phyloP scores from a whole-genome alignment of 2,113 vertebrate species.

The Ceyx cyanopectus region DNA sequence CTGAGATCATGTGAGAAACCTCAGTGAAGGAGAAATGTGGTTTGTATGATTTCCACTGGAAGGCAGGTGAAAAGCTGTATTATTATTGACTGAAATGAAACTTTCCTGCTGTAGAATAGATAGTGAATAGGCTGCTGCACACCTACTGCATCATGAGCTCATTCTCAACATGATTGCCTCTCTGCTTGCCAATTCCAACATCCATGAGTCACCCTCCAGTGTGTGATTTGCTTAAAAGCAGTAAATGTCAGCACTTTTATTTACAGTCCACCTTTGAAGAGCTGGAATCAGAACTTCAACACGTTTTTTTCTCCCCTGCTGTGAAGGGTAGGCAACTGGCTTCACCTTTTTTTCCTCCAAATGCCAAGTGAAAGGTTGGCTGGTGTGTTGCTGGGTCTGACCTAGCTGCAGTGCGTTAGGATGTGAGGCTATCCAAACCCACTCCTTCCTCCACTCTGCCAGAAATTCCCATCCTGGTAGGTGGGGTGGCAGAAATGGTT shows the following conservation, averaged over 20 bases:
- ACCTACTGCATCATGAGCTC: conserved; percentile 71
- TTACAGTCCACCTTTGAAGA: conserved; percentile 47
- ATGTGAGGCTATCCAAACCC: background rate
- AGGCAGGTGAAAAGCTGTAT: conserved; percentile 18
- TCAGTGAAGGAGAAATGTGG: background rate
- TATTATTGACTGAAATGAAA: conserved; percentile 17
- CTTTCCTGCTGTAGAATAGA: background rate
- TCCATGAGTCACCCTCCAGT: conserved; percentile 58
- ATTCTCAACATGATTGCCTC: conserved; percentile 51
- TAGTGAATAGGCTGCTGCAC: conserved; percentile 42
- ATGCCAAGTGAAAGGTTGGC: conserved; percentile 5
- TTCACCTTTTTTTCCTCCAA: conserved; percentile 34
- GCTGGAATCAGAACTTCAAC: conserved; percentile 33
- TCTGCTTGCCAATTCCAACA: conserved; percentile 18
- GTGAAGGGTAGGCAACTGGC: background rate
- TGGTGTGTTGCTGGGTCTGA: background rate
- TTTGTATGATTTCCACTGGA: conserved; percentile 26
- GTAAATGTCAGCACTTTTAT: conserved; percentile 63
- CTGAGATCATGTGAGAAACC: conserved; percentile 28
- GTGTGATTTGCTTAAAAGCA: conserved; percentile 61
- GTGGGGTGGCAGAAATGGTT: background rate
- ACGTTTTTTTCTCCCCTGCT: background rate
- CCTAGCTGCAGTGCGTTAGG: background rate
- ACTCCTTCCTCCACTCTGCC: background rate
- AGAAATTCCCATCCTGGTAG: background rate